Evolutionary conservation across 2,888 invertebrate species (phyloP).

Genomic region (Plebejus anna): DNA sequence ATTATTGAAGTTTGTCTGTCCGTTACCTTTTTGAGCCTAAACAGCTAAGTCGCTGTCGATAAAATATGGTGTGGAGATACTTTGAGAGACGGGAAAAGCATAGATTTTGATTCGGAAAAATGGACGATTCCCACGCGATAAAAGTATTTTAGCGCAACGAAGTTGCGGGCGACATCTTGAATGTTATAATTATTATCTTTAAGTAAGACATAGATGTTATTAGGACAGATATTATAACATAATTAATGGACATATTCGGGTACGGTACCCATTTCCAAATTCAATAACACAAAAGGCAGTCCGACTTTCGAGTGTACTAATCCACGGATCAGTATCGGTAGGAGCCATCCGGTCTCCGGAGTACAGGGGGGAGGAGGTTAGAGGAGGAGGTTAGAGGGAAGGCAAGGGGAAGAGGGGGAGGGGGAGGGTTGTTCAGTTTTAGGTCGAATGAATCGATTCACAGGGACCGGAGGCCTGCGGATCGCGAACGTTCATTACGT

Average conservation of each 20-base stretch:
- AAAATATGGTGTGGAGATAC: no score
- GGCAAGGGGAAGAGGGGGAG: neutral
- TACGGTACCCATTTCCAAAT: neutral
- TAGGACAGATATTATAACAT: neutral
- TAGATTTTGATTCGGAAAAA: no score
- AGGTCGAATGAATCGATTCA: conserved; percentile 15
- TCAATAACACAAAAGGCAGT: neutral
- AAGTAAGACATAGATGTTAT: neutral
- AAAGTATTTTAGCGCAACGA: no score
- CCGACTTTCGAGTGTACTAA: neutral
- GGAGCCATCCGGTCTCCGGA: neutral
- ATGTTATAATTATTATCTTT: no score
- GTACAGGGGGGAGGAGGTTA: neutral
- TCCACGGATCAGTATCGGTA: neutral
- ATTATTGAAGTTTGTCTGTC: no score
- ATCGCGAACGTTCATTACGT: neutral
- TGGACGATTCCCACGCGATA: no score
- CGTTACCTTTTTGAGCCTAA: no score
- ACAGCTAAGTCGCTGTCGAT: no score
- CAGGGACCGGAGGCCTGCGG: neutral
- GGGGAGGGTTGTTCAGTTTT: conserved; percentile 4
- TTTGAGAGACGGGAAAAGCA: no score
- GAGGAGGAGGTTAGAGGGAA: neutral
- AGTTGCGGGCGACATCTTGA: no score
- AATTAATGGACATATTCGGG: no score